Base-by-base conservation (phyloP, 2,113 vertebrate genomes). In the Puntigrus tetrazona region DNA sequence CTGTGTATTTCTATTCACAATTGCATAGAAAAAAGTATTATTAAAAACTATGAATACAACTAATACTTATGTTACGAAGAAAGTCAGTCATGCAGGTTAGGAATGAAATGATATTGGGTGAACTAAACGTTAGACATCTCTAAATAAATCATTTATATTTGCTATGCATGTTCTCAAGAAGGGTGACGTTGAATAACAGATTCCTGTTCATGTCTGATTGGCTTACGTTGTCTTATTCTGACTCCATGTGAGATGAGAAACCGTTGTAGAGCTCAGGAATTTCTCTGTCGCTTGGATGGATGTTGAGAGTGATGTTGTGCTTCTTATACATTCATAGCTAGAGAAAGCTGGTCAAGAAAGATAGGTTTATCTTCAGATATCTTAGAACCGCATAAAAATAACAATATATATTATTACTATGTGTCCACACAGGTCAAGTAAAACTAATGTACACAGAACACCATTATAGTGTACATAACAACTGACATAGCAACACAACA, bases 171-270 rank as follows among this genome's bases (percentile, higher is more conserved):
- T 57, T 57, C 20, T 55, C 52, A 55, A 55, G 7, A 55, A 22
- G 7, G 20, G 0, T 5, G 25, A 65, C n/a, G 52, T 9, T 57
- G 22, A 57, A 57, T 0, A 57, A 72, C 4, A 9, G 11, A 27
- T 69, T 5, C 2, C 34, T 13, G 27, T 78, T 7, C 7, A 45
- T 2, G 76, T 93, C 59, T 89, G 80, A 83, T 87, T 90, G 43
- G 18, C 31, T 27, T 14, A 59, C 25, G 63, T 27, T 76, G 85
- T 74, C 0, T 27, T 59, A 82, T 84, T 82, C 81, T 5, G n/a
- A 14, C 16, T n/a, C 25, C 75, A 57, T 47, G 34, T 20, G n/a
- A 14, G 18, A 13, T 36, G 55, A n/a, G 72, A 61, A 52, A 50
- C 25, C 11, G 47, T n/a, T 9, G 45, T 55, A 52, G 83, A 65